These are phyloP conservation scores for Paramuricea clavata DNA, from an alignment of 92 coral and sea anemone genomes.

Conservation along the genomic window DNA sequence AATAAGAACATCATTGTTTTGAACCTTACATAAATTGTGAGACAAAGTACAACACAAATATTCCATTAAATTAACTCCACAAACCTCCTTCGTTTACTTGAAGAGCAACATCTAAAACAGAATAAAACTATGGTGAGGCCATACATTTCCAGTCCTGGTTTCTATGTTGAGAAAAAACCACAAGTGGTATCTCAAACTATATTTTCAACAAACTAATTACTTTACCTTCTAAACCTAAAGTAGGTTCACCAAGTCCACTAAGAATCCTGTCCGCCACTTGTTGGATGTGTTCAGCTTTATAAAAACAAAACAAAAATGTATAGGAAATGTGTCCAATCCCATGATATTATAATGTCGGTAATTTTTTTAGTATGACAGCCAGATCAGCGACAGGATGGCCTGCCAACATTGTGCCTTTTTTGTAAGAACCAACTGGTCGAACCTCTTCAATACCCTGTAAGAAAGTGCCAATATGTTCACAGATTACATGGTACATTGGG, in stretches of 20 bases:
- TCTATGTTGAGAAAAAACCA: no score
- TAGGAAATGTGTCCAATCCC: no score
- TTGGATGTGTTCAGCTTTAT: slow-evolving; percentile 76
- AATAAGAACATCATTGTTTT: not conserved
- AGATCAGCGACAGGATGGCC: slow-evolving; percentile 97
- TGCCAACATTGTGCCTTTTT: slow-evolving; percentile 95
- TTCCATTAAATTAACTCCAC: no score
- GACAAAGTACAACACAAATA: not conserved
- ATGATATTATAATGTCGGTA: no score
- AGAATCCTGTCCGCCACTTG: slow-evolving; percentile 90
- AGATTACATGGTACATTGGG: not conserved
- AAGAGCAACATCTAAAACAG: slow-evolving; percentile 81
- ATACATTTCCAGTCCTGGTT: no score
- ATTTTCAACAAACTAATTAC: no score
- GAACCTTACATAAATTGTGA: no score
- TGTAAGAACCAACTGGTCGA: slow-evolving; percentile 95
- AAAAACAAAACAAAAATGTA: no score
- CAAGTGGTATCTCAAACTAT: no score
- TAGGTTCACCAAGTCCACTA: slow-evolving; percentile 82
- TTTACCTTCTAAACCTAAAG: slow-evolving; percentile 47
- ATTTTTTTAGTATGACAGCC: slow-evolving; percentile 90
- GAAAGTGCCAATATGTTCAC: slow-evolving; percentile 1
- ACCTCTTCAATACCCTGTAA: slow-evolving; percentile 95
- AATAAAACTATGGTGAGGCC: not conserved
- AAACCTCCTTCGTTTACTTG: slow-evolving; percentile 98